Base-by-base conservation (phyloP, 2,113 vertebrate species). In the Xenopus borealis region DNA sequence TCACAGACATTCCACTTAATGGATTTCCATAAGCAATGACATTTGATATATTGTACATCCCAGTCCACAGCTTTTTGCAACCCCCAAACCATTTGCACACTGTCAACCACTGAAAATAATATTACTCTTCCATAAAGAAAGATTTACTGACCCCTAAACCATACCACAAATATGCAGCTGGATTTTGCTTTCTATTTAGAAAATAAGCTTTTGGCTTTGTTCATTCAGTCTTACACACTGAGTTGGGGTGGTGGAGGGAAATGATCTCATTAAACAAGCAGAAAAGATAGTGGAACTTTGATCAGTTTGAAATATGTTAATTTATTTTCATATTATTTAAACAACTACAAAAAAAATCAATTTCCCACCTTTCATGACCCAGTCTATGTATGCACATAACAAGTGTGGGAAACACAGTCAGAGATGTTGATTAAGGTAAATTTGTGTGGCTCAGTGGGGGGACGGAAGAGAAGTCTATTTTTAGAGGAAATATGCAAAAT, bases 401-500 rank as follows among this genome's bases (percentile, higher is more conserved):
- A 75, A 75, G 72, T 75, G 66, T 75, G 72, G 73, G 66, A 76
- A 55, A 76, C 55, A 47, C 67, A 76, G 73, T 76, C 73, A 76
- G 66, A 63, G 73, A 76, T 76, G 73, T 76, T 76, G 73, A 76
- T 76, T 76, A 76, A 76, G 73, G 73, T 76, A 76, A 76, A 76
- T 76, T 76, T 76, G 58, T 69, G 68, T 55, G 66, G 18, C 66
- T 76, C 73, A n/a, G 18, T 63, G 66, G 73, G 73, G 69, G 73
- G n/a, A n/a, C n/a, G n/a, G 73, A 66, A 76, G 73, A 53, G 66
- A 69, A 76, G 62, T 69, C 73, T 76, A 76, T 76, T 76, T 76
- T 76, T 66, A 76, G 73, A 69, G 73, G 66, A 69, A 76, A 76
- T 76, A 76, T 76, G 73, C 73, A 76, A 76, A 76, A 63, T 47